Evolutionary conservation across 1,140 invertebrate species (phyloP).

Genomic region (Ceratitis capitata): DNA sequence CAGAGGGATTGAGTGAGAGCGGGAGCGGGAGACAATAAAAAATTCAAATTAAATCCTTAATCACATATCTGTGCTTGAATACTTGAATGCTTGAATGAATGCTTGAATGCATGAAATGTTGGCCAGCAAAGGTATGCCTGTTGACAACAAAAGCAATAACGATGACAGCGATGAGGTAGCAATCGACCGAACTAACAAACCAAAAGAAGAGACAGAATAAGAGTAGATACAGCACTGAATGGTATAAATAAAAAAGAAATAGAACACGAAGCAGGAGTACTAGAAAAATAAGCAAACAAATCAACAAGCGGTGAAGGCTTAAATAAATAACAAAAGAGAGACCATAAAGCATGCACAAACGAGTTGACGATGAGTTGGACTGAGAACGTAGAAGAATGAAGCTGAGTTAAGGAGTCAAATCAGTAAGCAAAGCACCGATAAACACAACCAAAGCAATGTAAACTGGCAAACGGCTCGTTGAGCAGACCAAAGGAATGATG

Average conservation of each 20-base stretch:
- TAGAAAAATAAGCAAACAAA: conserved; percentile 3
- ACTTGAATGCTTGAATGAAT: too few relatives aligned
- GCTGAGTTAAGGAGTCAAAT: not conserved
- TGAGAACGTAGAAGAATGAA: too few relatives aligned
- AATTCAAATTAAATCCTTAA: conserved; percentile 55
- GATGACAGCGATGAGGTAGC: not conserved
- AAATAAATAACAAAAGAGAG: not conserved
- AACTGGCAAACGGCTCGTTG: not conserved
- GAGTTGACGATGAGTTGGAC: not conserved
- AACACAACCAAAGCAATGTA: not conserved
- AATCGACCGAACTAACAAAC: not conserved
- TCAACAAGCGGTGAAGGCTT: not conserved
- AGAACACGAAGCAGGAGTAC: conserved; percentile 3
- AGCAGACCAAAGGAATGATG: not conserved
- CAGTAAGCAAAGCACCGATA: not conserved
- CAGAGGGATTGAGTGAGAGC: too few relatives aligned
- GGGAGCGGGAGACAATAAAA: too few relatives aligned
- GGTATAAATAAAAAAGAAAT: too few relatives aligned
- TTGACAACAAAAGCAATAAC: not conserved
- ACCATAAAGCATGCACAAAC: not conserved
- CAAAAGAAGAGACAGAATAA: not conserved
- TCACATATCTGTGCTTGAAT: conserved; percentile 58
- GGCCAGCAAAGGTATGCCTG: not conserved
- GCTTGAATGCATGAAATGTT: too few relatives aligned
- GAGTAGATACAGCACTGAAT: too few relatives aligned